phyloP scores from a whole-genome alignment of 2,888 invertebrate species.

The Polydrusus tereticollis region DNA sequence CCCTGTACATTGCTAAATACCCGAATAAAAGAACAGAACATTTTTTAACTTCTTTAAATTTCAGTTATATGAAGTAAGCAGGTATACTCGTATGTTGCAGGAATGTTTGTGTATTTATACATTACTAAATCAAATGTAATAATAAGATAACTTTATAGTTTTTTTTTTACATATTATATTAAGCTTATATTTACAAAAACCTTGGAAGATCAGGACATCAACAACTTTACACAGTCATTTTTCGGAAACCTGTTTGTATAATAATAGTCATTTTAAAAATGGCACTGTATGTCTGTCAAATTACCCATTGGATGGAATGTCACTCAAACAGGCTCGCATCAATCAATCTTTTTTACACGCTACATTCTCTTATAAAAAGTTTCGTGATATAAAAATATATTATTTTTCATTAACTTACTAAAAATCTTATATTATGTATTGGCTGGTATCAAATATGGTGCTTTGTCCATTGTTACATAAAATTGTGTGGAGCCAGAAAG shows the following conservation, averaged over 20 bases:
- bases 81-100: not conserved
- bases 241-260: constrained; percentile 25
- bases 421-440: too few species aligned
- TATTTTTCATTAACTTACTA: not conserved
- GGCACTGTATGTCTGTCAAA: constrained; percentile 22
- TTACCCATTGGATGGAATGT: not conserved
- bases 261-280: constrained; percentile 24
- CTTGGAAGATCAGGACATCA: constrained; percentile 14
- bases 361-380: constrained; percentile 4
- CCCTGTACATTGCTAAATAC: too few species aligned
- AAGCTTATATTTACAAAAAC: constrained; percentile 39
- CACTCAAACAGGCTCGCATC: not conserved
- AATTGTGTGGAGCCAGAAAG: too few species aligned
- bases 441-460: too few species aligned
- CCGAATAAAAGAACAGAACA: too few species aligned
- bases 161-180: constrained; percentile 13
- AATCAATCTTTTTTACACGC: not conserved
- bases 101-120: not conserved
- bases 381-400: constrained; percentile 9
- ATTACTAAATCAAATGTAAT: not conserved
- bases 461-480: too few species aligned
- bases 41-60: not conserved
- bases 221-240: constrained; percentile 16
- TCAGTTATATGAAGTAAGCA: not conserved
- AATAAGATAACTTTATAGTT: constrained; percentile 5